phyloP scores from a whole-genome alignment of 1,140 invertebrate genomes.

The Ctenoplectra terminalis region DNA sequence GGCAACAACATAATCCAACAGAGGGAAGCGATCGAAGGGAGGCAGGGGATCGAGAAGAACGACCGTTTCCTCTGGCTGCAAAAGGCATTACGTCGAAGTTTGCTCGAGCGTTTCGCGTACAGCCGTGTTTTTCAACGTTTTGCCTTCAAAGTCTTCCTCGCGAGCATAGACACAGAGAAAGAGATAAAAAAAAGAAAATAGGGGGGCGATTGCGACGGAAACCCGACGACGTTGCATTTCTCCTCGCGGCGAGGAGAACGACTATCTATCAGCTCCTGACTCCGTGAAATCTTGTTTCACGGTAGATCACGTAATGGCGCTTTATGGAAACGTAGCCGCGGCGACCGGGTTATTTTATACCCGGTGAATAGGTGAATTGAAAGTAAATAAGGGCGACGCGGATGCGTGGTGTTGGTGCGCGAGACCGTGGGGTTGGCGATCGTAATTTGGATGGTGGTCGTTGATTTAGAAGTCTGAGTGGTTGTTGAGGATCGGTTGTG shows the following conservation, averaged over 20 bases:
- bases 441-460: neutral
- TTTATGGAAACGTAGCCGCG: constrained; percentile 13
- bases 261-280: constrained; percentile 13
- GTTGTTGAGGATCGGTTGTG: neutral
- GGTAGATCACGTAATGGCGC: constrained; percentile 27
- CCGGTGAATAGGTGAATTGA: neutral
- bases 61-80: constrained; percentile 2
- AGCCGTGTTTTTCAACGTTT: neutral
- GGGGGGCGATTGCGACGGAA: neutral
- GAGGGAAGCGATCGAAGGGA: neutral
- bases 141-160: neutral
- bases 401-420: no score
- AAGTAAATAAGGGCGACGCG: neutral
- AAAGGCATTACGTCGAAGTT: constrained; percentile 29
- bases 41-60: neutral
- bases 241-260: neutral
- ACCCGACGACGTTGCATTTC: constrained; percentile 1
- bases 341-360: neutral
- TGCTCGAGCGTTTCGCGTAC: neutral
- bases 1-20: neutral
- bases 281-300: constrained; percentile 37
- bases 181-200: no score
- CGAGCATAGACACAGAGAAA: neutral
- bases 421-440: neutral
- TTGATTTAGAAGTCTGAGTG: no score